Evolutionary conservation across 2,113 vertebrate species (phyloP).

Genomic region (Ameiurus melas): DNA sequence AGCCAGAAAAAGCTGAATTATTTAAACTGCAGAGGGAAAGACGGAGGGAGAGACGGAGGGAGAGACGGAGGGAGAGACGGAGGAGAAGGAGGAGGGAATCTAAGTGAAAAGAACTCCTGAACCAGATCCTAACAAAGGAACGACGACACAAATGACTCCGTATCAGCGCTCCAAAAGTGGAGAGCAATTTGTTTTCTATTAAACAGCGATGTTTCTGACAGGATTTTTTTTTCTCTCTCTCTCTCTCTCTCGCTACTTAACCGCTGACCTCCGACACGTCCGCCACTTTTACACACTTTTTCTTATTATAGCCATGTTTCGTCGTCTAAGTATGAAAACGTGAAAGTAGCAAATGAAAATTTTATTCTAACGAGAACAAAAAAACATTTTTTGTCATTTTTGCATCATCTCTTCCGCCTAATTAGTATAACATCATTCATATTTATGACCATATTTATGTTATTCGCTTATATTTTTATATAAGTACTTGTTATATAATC

Average conservation of each 20-base stretch:
- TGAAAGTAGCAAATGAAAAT: not conserved
- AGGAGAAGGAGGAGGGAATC: not conserved
- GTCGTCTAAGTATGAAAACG: too few relatives aligned
- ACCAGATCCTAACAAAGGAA: slow-evolving; percentile 16
- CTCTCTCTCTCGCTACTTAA: not conserved
- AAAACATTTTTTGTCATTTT: not conserved
- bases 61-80: not conserved
- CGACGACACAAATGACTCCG: not conserved
- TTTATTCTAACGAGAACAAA: too few relatives aligned
- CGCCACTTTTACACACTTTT: not conserved
- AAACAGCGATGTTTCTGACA: not conserved
- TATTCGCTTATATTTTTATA: not conserved
- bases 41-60: not conserved
- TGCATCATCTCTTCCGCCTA: too few relatives aligned
- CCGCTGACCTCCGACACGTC: not conserved
- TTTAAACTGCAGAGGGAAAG: slow-evolving; percentile 18
- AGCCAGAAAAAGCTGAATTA: slow-evolving; percentile 31
- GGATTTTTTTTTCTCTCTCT: not conserved
- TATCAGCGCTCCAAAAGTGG: slow-evolving; percentile 11
- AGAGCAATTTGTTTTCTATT: slow-evolving; percentile 35
- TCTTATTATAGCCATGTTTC: too few relatives aligned
- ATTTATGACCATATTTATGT: not conserved
- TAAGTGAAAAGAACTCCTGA: slow-evolving; percentile 1
- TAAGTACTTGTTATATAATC: not conserved
- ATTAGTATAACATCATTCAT: too few relatives aligned